Base-by-base conservation (phyloP, 2,113 vertebrate species). In the Quiscalus mexicanus region DNA sequence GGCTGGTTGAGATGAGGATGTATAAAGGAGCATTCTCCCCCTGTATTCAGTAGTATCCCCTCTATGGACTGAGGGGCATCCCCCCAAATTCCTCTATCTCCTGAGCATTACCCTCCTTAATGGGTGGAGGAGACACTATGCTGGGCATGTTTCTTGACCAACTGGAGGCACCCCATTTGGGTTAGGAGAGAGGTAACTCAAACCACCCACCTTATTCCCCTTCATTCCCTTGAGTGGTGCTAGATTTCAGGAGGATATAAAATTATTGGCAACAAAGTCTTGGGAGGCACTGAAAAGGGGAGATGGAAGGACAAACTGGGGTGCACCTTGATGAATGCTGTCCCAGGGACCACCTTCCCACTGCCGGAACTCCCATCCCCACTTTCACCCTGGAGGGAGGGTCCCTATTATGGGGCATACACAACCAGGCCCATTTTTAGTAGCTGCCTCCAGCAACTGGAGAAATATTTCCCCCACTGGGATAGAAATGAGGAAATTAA, bases 241-340 rank as follows among this genome's bases (percentile, higher is more conserved):
- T 42, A 42, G 42, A 42, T 42, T 42, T 42, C 42, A 42, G 42
- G 15, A 96, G 97, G 97, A 97, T 97, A 74, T 58, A 47, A 80
- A 97, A 96, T 98, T 97, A 96, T 96, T 77, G 64, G 53, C 93
- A 82, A 89, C 91, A 93, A 90, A 97, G 90, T 76, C 81, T 82
- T 67, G 84, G 75, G 90, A 90, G 84, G 82, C 90, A 75, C 89
- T 2, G 3, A 37, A 6, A 76, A 78, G 88, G 96, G 94, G 80
- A 50, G 33, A 23, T 58, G 50, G 49, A 52, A 64, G 87, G 79
- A 78, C 23, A 74, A 82, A 81, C 47, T 2, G 22, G 37, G 76
- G 25, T 41, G 28, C 18, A 49, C 44, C 18, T 69, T 59, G 44
- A 21, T 4, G 12, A 28, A 42, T 68, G 37, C 35, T 81, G 25